These are phyloP conservation scores for Graphium colonna DNA, from an alignment of 2,888 invertebrate species.

Conservation along the genomic window DNA sequence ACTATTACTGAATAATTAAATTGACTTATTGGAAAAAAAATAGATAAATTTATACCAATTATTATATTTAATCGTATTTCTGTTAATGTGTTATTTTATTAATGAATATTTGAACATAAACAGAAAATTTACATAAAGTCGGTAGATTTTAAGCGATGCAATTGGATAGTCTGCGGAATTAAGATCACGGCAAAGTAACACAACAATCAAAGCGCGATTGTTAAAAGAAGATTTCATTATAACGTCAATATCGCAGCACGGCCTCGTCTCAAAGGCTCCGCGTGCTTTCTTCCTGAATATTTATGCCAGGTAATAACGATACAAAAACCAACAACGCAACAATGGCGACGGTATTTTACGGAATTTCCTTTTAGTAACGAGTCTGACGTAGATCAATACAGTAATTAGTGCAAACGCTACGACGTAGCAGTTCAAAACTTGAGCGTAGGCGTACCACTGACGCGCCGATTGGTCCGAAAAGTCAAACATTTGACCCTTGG, in stretches of 20 bases:
- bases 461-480: neutral
- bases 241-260: conserved; percentile 52
- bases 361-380: conserved; percentile 38
- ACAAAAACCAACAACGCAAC: conserved; percentile 47
- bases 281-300: conserved; percentile 57
- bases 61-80: no score
- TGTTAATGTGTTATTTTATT: no score
- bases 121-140: no score
- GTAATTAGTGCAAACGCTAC: no score
- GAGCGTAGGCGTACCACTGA: no score
- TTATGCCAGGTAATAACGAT: conserved; percentile 53
- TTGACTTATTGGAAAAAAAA: no score
- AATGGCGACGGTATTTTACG: conserved; percentile 41
- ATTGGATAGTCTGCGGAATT: neutral
- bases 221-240: conserved; percentile 53
- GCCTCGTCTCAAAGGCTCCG: conserved; percentile 47
- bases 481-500: neutral
- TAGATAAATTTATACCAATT: no score
- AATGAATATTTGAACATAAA: no score
- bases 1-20: no score
- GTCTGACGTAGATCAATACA: conserved; percentile 26
- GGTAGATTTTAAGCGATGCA: no score
- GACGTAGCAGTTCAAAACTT: no score
- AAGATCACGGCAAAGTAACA: conserved; percentile 46
- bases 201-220: conserved; percentile 49